Evolutionary conservation across 2,888 invertebrate species (phyloP).

Genomic region (Linnaemya vulpina): DNA sequence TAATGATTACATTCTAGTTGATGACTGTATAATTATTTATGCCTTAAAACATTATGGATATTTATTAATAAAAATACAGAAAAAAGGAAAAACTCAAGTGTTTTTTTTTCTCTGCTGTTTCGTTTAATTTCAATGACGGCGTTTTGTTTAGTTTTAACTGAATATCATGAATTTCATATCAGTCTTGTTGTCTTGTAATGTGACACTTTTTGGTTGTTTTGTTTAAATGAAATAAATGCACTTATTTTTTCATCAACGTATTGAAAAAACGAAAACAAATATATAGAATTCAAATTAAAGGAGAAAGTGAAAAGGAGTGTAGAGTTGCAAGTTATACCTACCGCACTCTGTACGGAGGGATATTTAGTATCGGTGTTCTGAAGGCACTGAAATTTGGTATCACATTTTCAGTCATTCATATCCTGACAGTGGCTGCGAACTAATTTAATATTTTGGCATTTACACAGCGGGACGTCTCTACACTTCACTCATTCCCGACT

Average conservation of each 20-base stretch:
- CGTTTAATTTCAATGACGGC: conserved; percentile 47
- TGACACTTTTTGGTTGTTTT: conserved; percentile 61
- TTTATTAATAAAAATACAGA: conserved; percentile 49
- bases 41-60: conserved; percentile 33
- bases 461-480: conserved; percentile 60
- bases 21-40: conserved; percentile 1
- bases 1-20: conserved; percentile 12
- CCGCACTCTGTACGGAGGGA: conserved; percentile 52
- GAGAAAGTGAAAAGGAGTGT: conserved; percentile 42
- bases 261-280: conserved; percentile 2
- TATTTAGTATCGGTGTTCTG: not conserved
- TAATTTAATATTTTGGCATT: conserved; percentile 68
- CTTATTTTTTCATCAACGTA: not conserved
- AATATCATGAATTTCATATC: conserved; percentile 37
- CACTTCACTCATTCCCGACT: conserved; percentile 21
- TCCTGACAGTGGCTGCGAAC: conserved; percentile 70
- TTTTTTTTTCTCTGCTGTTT: conserved; percentile 13
- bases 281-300: not conserved
- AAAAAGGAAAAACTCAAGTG: conserved; percentile 56
- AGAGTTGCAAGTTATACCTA: conserved; percentile 62
- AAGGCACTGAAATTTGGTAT: not conserved
- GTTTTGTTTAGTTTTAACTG: conserved; percentile 54
- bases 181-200: conserved; percentile 53
- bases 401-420: conserved; percentile 52
- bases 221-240: conserved; percentile 47